phyloP scores from a whole-genome alignment of 1,140 invertebrate species.

The Brachionus asplanchnoidis region DNA sequence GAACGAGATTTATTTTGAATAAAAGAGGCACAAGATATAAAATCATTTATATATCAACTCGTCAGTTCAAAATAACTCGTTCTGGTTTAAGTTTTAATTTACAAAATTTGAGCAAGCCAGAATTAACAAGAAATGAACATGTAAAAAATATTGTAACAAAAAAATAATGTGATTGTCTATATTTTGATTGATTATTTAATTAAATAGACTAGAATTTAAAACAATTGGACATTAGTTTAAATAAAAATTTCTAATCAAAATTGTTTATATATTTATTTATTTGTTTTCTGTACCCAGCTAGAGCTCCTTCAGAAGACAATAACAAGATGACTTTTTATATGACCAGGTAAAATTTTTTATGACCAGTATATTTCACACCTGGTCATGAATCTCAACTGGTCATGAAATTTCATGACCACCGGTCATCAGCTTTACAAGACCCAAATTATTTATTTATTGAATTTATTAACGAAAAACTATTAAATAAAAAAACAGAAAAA shows the following conservation, averaged over 20 bases:
- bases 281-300: no score
- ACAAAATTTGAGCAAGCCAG: slow-evolving; percentile 1
- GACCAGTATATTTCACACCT: background rate
- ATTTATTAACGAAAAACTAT: no score
- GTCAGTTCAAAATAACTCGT: background rate
- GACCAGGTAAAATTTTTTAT: background rate
- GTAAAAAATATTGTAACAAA: background rate
- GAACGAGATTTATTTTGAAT: background rate
- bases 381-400: no score
- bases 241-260: background rate
- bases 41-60: background rate
- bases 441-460: no score
- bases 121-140: slow-evolving; percentile 5
- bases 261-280: background rate
- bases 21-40: slow-evolving; percentile 3
- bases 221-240: background rate
- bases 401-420: no score
- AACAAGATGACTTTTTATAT: background rate
- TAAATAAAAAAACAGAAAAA: no score
- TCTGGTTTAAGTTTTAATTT: slow-evolving; percentile 9
- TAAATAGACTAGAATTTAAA: background rate
- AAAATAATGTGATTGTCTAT: background rate
- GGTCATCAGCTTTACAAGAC: no score
- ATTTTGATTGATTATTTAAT: background rate
- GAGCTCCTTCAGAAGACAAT: no score